These are phyloP conservation scores for Brachyhypopomus occidentalis DNA, from an alignment of 2,113 vertebrate species.

Conservation along the genomic window DNA sequence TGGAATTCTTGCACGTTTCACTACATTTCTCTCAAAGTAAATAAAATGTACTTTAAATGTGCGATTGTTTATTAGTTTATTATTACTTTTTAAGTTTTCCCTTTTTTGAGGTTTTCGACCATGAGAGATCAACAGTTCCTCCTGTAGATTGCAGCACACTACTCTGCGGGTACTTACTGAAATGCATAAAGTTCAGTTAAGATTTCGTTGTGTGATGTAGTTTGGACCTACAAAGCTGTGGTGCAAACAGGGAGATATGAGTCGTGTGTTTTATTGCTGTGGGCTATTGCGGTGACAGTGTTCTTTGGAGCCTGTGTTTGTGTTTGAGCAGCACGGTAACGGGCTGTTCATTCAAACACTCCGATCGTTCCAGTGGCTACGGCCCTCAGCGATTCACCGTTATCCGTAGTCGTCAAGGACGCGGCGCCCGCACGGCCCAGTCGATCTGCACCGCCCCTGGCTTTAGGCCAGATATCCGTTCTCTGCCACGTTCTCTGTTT, in stretches of 20 bases:
- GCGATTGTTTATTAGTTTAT: too few relatives aligned
- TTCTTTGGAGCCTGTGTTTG: slow-evolving; percentile 45
- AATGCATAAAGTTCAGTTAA: slow-evolving; percentile 46
- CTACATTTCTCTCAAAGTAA: too few relatives aligned
- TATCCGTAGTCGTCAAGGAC: slow-evolving; percentile 83
- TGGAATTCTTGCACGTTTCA: too few relatives aligned
- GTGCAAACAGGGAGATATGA: neutral
- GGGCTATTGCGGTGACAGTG: neutral
- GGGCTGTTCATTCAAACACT: slow-evolving; percentile 58
- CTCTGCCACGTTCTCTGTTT: slow-evolving; percentile 70
- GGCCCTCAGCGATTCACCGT: slow-evolving; percentile 65
- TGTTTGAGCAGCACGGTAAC: slow-evolving; percentile 54
- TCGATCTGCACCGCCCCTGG: slow-evolving; percentile 73
- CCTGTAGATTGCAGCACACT: neutral
- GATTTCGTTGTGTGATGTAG: neutral
- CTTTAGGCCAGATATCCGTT: slow-evolving; percentile 79
- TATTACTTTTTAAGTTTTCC: too few relatives aligned
- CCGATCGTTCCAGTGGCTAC: slow-evolving; percentile 52
- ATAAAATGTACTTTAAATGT: too few relatives aligned
- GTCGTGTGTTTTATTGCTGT: slow-evolving; percentile 16
- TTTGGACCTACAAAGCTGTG: neutral
- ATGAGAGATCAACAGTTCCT: too few relatives aligned
- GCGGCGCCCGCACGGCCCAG: slow-evolving; percentile 70
- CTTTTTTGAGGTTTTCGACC: too few relatives aligned
- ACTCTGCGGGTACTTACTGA: slow-evolving; percentile 57